Conservation (phyloP, 2,797 vertebrate species). For the Brachyalestes nurse region DNA sequence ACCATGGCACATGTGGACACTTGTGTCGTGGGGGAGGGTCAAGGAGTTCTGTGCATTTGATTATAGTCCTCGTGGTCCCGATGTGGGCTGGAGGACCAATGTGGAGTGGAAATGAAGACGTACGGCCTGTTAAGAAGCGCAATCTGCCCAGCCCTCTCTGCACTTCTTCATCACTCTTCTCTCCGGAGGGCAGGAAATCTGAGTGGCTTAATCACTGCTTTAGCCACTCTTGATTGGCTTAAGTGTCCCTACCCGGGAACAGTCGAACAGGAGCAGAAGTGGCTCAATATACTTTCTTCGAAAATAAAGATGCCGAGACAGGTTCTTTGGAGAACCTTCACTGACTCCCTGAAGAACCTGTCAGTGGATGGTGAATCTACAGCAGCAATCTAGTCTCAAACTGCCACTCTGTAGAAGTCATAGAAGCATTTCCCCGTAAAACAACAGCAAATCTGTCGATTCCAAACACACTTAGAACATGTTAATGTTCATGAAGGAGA, state of each 20-base stretch:
- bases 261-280: slow-evolving; percentile 21
- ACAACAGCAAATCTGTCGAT: neutral
- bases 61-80: slow-evolving; percentile 23
- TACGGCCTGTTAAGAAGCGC: slow-evolving; percentile 51
- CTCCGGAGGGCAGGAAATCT: slow-evolving; percentile 61
- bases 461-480: neutral
- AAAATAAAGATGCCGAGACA: neutral
- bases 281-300: neutral
- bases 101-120: slow-evolving; percentile 55
- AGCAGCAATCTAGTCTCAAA: neutral
- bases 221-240: slow-evolving; percentile 68
- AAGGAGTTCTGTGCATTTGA: neutral
- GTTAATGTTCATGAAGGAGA: neutral
- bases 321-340: neutral
- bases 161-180: slow-evolving; percentile 45
- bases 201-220: slow-evolving; percentile 73
- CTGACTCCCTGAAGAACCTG: too few species aligned
- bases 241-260: slow-evolving; percentile 46
- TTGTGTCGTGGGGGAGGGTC: slow-evolving; percentile 17
- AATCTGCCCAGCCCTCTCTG: slow-evolving; percentile 63
- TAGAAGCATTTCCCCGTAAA: too few species aligned
- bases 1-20: slow-evolving; percentile 74
- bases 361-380: neutral
- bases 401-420: neutral
- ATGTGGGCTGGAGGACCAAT: slow-evolving; percentile 37